Evolutionary conservation across 2,888 invertebrate genomes (phyloP).

Genomic region (Hyppa rectilinea): DNA sequence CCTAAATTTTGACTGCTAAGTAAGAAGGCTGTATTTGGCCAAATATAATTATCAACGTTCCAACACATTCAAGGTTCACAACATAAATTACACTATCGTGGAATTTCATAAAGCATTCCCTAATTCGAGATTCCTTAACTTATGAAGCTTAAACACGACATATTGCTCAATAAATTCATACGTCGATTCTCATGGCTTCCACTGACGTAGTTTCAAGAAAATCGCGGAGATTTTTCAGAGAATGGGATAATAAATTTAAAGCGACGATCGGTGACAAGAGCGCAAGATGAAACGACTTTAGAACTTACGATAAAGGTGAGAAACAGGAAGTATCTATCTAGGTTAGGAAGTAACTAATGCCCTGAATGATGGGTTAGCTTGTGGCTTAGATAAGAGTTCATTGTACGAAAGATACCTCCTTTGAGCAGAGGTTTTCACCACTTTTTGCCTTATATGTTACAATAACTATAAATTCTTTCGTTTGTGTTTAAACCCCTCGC

Average conservation of each 20-base stretch:
- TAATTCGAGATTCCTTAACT: slow-evolving; percentile 21
- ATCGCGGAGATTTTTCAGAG: slow-evolving; percentile 77
- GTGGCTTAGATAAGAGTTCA: background rate
- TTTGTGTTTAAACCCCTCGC: no score
- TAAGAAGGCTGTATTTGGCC: background rate
- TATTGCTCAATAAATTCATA: slow-evolving; percentile 76
- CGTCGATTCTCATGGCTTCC: slow-evolving; percentile 69
- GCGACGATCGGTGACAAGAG: slow-evolving; percentile 56
- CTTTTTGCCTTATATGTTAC: background rate
- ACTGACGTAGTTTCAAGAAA: slow-evolving; percentile 67
- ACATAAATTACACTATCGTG: background rate
- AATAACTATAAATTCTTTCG: background rate
- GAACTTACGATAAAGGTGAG: slow-evolving; percentile 25
- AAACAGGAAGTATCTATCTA: slow-evolving; percentile 41
- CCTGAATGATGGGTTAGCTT: slow-evolving; percentile 1
- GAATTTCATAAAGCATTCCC: background rate
- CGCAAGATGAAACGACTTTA: slow-evolving; percentile 40
- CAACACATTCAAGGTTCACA: background rate
- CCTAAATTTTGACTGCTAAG: background rate
- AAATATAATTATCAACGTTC: background rate
- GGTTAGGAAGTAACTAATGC: slow-evolving; percentile 24
- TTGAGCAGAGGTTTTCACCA: background rate
- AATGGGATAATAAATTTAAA: slow-evolving; percentile 77
- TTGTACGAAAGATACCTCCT: background rate
- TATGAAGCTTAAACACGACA: slow-evolving; percentile 30